These are phyloP conservation scores for Chiridota heheva DNA, from an alignment of 35 echinoderm and acorn worm species.

Conservation along the genomic window DNA sequence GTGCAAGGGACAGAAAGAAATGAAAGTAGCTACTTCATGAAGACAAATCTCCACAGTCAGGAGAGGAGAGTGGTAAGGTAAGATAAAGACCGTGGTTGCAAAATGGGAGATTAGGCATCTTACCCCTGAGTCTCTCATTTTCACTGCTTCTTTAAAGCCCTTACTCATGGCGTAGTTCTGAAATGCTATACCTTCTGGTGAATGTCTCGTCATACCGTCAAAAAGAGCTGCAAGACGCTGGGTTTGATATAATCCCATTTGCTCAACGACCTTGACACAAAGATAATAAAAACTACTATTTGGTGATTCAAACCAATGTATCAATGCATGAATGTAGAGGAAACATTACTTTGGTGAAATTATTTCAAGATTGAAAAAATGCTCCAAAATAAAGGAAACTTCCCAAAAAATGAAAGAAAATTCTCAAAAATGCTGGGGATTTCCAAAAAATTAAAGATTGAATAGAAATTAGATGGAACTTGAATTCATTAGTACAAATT, in stretches of 20 bases:
- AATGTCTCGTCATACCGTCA: constrained; percentile 74
- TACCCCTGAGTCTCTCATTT: constrained; percentile 67
- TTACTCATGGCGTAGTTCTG: constrained; percentile 45
- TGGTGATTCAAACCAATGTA: neutral
- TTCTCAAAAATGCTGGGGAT: neutral
- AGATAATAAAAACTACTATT: too few species aligned
- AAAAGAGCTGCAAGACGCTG: constrained; percentile 65
- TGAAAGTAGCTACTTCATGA: neutral
- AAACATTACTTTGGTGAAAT: neutral
- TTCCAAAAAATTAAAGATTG: neutral
- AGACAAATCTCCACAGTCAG: neutral
- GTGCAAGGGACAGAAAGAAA: neutral
- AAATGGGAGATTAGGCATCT: too few species aligned
- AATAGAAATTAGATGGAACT: too few species aligned
- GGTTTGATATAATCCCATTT: constrained; percentile 67
- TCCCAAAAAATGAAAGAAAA: neutral
- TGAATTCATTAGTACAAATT: too few species aligned
- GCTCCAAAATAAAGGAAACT: neutral
- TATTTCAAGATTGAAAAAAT: neutral
- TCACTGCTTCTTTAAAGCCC: constrained; percentile 71
- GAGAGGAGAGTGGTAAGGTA: too few species aligned
- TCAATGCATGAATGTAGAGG: neutral
- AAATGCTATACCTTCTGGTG: constrained; percentile 72
- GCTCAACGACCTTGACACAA: constrained; percentile 46
- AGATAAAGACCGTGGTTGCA: too few species aligned